Evolutionary conservation across 2,888 invertebrate species (phyloP).

Genomic region (Harpalus rufipes): DNA sequence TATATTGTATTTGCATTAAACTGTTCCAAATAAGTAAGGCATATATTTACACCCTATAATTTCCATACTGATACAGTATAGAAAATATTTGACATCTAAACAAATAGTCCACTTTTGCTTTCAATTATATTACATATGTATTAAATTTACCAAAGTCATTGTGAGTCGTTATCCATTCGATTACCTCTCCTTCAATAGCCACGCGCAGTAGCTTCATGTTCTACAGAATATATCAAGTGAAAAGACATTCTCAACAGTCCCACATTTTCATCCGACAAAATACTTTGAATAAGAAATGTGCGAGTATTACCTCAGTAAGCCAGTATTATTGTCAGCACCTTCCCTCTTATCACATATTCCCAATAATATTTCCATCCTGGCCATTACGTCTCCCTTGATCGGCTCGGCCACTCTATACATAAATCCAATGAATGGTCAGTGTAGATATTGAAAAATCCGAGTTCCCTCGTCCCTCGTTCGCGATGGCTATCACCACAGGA

Average conservation of each 20-base stretch:
- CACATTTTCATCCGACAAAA: constrained; percentile 63
- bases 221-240: constrained; percentile 50
- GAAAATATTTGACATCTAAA: background rate
- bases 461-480: background rate
- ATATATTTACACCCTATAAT: background rate
- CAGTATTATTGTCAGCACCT: constrained; percentile 63
- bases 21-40: too few relatives aligned
- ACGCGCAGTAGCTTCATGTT: constrained; percentile 12
- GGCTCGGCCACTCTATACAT: constrained; percentile 51
- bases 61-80: background rate
- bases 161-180: constrained; percentile 36
- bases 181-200: constrained; percentile 1
- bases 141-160: constrained; percentile 8
- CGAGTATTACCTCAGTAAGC: constrained; percentile 61
- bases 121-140: background rate
- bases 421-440: constrained; percentile 65
- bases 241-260: constrained; percentile 32
- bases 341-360: constrained; percentile 64
- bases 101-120: background rate
- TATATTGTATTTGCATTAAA: too few relatives aligned
- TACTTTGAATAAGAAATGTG: constrained; percentile 65
- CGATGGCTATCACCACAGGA: constrained; percentile 55
- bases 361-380: constrained; percentile 64
- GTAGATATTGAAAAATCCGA: constrained; percentile 66
- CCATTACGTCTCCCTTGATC: constrained; percentile 55